Conservation (phyloP, 2,113 vertebrate genomes). For the Stictonetta naevosa region DNA sequence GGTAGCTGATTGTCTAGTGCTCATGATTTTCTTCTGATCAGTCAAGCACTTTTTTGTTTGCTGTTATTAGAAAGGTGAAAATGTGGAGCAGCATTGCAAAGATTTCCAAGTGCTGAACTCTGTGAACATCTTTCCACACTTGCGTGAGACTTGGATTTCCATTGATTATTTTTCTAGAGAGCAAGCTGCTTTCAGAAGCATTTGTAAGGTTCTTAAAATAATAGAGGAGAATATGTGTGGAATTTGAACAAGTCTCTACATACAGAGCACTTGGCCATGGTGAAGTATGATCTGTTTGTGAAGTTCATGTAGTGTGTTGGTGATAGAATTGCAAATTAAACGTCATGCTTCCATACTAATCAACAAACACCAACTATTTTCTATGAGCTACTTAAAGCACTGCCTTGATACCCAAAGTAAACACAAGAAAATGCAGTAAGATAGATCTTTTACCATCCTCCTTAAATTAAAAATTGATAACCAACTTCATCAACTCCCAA, state of each 20-base stretch:
- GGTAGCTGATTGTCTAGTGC: neutral
- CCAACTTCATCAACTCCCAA: neutral
- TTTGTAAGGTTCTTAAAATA: neutral
- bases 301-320: neutral
- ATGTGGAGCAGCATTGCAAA: neutral
- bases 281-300: neutral
- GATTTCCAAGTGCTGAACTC: neutral
- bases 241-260: neutral
- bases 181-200: neutral
- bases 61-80: neutral
- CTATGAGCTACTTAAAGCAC: neutral
- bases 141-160: neutral
- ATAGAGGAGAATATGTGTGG: neutral
- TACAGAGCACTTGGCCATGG: neutral
- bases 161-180: constrained; percentile 2
- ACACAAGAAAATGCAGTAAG: neutral
- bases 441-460: neutral
- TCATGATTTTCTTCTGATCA: neutral
- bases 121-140: neutral
- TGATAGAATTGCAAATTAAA: neutral
- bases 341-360: neutral
- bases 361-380: neutral
- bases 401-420: neutral
- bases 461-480: neutral
- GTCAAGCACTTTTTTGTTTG: neutral